These are phyloP conservation scores for Anthophora plumipes DNA, from an alignment of 2,888 invertebrate genomes.

Conservation along the genomic window DNA sequence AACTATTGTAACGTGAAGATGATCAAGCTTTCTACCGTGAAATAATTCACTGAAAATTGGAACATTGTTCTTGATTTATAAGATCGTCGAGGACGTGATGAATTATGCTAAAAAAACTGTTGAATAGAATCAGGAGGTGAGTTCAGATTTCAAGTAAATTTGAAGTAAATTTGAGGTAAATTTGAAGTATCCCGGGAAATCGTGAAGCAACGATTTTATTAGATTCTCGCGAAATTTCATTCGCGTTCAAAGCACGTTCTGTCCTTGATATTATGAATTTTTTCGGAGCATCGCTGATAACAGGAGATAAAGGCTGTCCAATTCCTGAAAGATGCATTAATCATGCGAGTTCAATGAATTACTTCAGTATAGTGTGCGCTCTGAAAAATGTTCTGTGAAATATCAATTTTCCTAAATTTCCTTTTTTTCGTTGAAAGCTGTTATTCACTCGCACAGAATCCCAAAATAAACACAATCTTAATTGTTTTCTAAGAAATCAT, in stretches of 20 bases:
- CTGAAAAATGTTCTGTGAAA: not conserved
- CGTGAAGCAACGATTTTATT: not conserved
- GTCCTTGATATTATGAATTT: not conserved
- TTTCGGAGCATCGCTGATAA: slow-evolving; percentile 8
- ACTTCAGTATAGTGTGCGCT: not conserved
- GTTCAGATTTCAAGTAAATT: not conserved
- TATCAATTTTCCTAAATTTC: no score
- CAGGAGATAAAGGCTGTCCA: not conserved
- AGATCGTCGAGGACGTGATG: slow-evolving; percentile 17
- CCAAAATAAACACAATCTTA: no score
- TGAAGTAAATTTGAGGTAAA: not conserved
- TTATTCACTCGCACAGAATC: no score
- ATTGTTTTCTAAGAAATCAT: no score
- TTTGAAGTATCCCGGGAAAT: not conserved
- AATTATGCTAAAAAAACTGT: slow-evolving; percentile 32
- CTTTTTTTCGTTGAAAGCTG: not conserved
- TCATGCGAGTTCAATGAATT: not conserved
- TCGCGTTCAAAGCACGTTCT: not conserved
- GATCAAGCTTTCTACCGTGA: not conserved
- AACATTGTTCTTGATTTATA: not conserved
- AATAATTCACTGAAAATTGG: not conserved
- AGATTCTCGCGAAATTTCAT: not conserved
- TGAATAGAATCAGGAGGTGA: slow-evolving; percentile 41
- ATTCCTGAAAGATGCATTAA: not conserved
- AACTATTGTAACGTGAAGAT: slow-evolving; percentile 3